Evolutionary conservation across 1,140 invertebrate species (phyloP).

Genomic region (Nautilus pompilius): DNA sequence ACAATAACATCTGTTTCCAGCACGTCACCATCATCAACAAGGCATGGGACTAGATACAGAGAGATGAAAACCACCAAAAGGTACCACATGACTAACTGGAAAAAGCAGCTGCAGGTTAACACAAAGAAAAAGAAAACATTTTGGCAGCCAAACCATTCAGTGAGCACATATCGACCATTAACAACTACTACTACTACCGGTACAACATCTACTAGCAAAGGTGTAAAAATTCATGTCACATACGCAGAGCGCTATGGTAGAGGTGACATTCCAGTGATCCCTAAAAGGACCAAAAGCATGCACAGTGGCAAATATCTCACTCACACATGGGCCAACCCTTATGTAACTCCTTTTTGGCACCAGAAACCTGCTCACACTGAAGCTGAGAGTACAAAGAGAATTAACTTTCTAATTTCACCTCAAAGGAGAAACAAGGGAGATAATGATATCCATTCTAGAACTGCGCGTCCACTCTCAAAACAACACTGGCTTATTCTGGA

Average conservation of each 20-base stretch:
- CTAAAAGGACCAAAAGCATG: too few species aligned
- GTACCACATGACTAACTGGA: background rate
- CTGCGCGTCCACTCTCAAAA: background rate
- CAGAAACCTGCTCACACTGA: too few species aligned
- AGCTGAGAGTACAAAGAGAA: too few species aligned
- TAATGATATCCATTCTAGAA: background rate
- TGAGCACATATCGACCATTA: background rate
- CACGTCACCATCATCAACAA: background rate
- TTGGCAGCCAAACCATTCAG: background rate
- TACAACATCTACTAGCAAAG: background rate
- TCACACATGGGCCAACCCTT: too few species aligned
- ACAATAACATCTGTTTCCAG: background rate
- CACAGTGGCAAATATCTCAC: too few species aligned
- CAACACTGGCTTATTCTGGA: background rate
- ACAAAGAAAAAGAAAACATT: background rate
- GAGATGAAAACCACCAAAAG: background rate
- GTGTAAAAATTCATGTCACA: background rate
- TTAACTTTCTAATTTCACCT: too few species aligned
- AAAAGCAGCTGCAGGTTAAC: background rate
- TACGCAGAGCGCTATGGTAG: too few species aligned
- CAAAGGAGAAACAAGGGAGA: background rate
- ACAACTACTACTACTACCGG: background rate
- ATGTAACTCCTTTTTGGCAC: too few species aligned
- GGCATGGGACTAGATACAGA: background rate
- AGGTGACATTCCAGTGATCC: too few species aligned